phyloP scores from a whole-genome alignment of 2,797 vertebrate species.

The Carcharodon carcharias region DNA sequence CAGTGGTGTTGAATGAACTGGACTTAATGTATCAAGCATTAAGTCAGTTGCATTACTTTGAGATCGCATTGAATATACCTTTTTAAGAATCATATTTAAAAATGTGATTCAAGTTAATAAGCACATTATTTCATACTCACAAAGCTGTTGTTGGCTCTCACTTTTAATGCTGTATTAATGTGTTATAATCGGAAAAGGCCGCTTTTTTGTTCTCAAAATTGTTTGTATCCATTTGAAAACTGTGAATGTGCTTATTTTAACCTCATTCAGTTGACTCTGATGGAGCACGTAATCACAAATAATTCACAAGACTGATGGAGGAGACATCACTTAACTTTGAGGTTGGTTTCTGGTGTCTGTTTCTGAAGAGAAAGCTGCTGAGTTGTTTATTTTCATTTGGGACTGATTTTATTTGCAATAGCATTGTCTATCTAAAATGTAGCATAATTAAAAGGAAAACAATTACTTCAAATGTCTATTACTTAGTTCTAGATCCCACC shows the following conservation, averaged over 20 bases:
- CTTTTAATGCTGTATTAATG: neutral
- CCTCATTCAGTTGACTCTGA: neutral
- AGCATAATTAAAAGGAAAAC: neutral
- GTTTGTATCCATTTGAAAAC: neutral
- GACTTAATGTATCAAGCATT: neutral
- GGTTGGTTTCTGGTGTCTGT: neutral
- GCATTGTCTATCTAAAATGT: neutral
- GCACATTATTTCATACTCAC: neutral
- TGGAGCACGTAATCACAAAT: neutral
- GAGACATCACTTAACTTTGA: neutral
- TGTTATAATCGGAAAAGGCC: neutral
- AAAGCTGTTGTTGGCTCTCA: neutral
- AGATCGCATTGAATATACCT: neutral
- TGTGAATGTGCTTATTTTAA: neutral
- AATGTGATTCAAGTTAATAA: neutral
- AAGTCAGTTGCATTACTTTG: neutral
- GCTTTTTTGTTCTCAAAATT: neutral
- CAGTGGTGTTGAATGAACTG: neutral
- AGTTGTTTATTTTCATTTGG: too few relatives aligned
- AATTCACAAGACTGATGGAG: neutral
- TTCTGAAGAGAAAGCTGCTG: neutral
- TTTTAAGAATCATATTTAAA: neutral
- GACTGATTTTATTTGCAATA: neutral
- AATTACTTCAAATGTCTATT: neutral
- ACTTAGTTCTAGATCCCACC: neutral